phyloP scores from a whole-genome alignment of 2,797 vertebrate genomes.

The Xerus rutilus region DNA sequence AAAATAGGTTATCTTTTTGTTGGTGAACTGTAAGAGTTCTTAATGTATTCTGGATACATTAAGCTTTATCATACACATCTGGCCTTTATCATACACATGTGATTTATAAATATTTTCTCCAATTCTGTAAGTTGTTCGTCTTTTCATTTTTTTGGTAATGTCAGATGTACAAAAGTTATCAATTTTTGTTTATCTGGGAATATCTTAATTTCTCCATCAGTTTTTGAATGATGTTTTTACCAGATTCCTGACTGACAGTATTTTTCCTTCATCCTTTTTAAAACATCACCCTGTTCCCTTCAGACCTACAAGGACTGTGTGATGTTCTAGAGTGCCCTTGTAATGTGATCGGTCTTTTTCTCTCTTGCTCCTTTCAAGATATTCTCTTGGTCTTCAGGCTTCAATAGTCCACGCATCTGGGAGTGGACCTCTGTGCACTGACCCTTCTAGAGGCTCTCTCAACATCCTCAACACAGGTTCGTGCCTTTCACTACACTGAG shows the following conservation, averaged over 20 bases:
- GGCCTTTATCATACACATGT: neutral
- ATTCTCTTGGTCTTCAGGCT: neutral
- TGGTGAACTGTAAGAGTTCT: neutral
- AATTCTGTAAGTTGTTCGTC: neutral
- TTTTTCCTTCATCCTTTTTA: neutral
- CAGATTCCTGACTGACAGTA: neutral
- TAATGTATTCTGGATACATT: neutral
- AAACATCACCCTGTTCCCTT: neutral
- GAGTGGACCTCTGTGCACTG: neutral
- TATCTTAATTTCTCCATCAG: neutral
- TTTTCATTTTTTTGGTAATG: neutral
- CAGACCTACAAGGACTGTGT: neutral
- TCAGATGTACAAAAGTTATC: neutral
- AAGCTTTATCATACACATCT: neutral
- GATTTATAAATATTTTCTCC: neutral
- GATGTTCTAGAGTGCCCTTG: neutral
- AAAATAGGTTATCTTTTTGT: neutral
- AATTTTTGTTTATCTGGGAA: neutral
- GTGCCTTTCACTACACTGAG: neutral
- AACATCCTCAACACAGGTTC: neutral
- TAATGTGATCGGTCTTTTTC: neutral
- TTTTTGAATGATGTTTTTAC: neutral
- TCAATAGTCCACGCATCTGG: neutral
- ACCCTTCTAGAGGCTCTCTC: neutral
- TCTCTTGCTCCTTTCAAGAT: neutral